Base-by-base conservation (phyloP, 2,888 invertebrate genomes). In the Hirudinaria manillensis region DNA sequence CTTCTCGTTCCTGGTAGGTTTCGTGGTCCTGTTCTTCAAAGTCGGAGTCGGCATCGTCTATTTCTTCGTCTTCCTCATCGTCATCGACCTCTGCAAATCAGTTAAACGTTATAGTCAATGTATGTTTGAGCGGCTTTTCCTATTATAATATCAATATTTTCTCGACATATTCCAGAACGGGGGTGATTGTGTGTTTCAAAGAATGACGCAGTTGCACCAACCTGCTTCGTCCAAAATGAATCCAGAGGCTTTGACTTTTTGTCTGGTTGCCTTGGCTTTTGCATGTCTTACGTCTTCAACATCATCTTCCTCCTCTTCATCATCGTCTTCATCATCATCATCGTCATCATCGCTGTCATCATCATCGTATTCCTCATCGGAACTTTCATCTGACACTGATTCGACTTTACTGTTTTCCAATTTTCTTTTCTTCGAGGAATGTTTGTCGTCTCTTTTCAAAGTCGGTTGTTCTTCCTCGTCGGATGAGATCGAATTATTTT, bases 191-290 rank as follows among this genome's bases (percentile, higher is more conserved):
- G 10, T 6, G 16, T 45, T 16, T 45, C 13, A 2, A 16, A 10
- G 45, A 45, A 45, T 6, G 45, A 1, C 45, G 1, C 45, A 45
- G 16, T n/a, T n/a, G 45, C 16, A 45, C 81, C 75, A 61, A 85
- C 85, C 96, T 80, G 97, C 97, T 87, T 98, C 97, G 80, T 96
- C 95, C 85, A 97, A 91, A 86, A 98, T 97, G 85, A 97, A 97
- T 56, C 93, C 94, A 75, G 92, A 91, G 84, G 91, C 92, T 45
- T 53, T 55, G 4, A n/a, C 32, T 72, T 29, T 73, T 76, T 74
- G 80, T 78, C 77, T 82, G 81, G 77, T 81, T 82, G 45, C 45
- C 16, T 10, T 45, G 45, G 45, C 13, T 45, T 16, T 45, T 45
- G 45, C 16, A 1, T 10, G 10, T 45, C 45, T 45, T 76, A 81